Conservation (phyloP, 2,797 vertebrate species). For the Typhlichthys eigenmanni region DNA sequence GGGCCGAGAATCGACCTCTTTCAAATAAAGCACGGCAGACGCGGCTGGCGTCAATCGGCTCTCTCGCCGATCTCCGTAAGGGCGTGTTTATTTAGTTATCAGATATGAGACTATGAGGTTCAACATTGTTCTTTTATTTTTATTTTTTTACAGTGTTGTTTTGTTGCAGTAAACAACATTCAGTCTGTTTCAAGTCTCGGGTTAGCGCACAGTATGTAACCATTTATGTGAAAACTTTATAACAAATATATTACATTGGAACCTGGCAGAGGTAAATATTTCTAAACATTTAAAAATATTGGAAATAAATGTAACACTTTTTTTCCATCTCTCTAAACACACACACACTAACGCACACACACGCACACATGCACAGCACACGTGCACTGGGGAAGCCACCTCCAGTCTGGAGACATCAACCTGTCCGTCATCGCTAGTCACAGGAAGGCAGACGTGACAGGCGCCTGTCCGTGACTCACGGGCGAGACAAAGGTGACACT, state of each 20-base stretch:
- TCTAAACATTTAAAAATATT: too few species aligned
- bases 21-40: conserved; percentile 73
- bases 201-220: too few species aligned
- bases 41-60: conserved; percentile 72
- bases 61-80: conserved; percentile 73
- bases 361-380: conserved; percentile 4
- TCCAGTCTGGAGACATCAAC: conserved; percentile 50
- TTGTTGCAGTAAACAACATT: too few species aligned
- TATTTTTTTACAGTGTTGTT: not conserved
- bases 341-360: not conserved
- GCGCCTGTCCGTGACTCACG: conserved; percentile 63
- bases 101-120: conserved; percentile 8
- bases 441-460: conserved; percentile 60
- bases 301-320: too few species aligned
- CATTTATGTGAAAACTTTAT: too few species aligned
- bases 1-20: conserved; percentile 72
- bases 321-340: not conserved
- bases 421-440: conserved; percentile 70
- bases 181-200: too few species aligned
- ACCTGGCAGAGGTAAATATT: too few species aligned
- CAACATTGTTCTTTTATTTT: not conserved
- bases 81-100: conserved; percentile 34
- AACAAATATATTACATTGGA: too few species aligned
- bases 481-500: conserved; percentile 51
- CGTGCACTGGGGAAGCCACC: conserved; percentile 50